phyloP scores from a whole-genome alignment of 1,140 invertebrate species.

The Leptinotarsa texana region DNA sequence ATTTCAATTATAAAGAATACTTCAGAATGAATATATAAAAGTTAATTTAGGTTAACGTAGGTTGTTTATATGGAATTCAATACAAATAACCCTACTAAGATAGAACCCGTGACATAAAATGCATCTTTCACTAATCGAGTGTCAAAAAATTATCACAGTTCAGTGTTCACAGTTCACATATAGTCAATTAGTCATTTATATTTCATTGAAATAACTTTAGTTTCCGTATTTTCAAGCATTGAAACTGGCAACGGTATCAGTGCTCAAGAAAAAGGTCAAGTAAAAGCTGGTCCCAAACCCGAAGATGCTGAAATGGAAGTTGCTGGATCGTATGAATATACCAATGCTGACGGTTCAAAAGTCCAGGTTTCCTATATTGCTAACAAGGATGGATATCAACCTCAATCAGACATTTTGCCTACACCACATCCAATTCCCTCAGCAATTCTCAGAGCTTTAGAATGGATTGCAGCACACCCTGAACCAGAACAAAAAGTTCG shows the following conservation, averaged over 20 bases:
- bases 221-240: conserved; percentile 49
- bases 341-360: conserved; percentile 60
- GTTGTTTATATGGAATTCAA: no score
- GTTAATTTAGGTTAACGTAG: no score
- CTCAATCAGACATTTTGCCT: conserved; percentile 64
- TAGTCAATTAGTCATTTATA: no score
- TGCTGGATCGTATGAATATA: conserved; percentile 47
- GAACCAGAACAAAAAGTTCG: conserved; percentile 31
- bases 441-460: conserved; percentile 64
- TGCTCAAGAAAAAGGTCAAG: conserved; percentile 59
- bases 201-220: no score
- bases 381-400: conserved; percentile 63
- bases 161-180: no score
- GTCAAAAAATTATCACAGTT: no score
- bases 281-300: conserved; percentile 48
- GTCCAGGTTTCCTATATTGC: conserved; percentile 61
- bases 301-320: conserved; percentile 46
- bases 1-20: no score
- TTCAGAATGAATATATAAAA: no score
- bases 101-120: no score
- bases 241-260: conserved; percentile 64
- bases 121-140: no score
- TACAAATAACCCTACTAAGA: no score
- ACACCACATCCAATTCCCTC: conserved; percentile 73
- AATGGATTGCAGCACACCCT: conserved; percentile 39